phyloP scores from a whole-genome alignment of 2,797 vertebrate species.

The Gadopsis bispinosus region DNA sequence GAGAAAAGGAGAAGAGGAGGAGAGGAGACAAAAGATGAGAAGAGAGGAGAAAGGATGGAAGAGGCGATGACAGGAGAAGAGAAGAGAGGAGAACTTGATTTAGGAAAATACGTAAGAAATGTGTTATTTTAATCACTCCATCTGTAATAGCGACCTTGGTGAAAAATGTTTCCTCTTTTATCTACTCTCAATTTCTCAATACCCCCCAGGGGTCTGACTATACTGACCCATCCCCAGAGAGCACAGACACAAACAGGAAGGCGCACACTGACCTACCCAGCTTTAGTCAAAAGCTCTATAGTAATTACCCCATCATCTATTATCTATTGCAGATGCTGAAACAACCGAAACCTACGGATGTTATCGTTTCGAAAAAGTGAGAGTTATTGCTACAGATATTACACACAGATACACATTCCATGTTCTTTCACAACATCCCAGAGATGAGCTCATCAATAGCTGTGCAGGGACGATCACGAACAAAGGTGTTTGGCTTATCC shows the following conservation, averaged over 20 bases:
- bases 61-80: neutral
- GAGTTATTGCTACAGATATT: slow-evolving; percentile 78
- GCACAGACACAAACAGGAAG: slow-evolving; percentile 61
- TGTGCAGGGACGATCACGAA: slow-evolving; percentile 59
- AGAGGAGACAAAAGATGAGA: neutral
- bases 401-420: slow-evolving; percentile 70
- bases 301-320: slow-evolving; percentile 75
- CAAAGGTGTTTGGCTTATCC: slow-evolving; percentile 80
- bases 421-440: slow-evolving; percentile 77
- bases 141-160: slow-evolving; percentile 47
- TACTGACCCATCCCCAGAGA: slow-evolving; percentile 46
- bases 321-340: slow-evolving; percentile 82
- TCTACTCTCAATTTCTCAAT: slow-evolving; percentile 50
- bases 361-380: slow-evolving; percentile 77
- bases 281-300: slow-evolving; percentile 65
- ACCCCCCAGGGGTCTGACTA: slow-evolving; percentile 24
- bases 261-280: slow-evolving; percentile 56
- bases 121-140: slow-evolving; percentile 46
- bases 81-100: slow-evolving; percentile 12
- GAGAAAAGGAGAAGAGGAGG: neutral
- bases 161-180: slow-evolving; percentile 52
- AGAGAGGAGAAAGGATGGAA: neutral
- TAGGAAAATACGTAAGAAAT: slow-evolving; percentile 14
- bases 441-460: slow-evolving; percentile 74
- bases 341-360: slow-evolving; percentile 80